A percentile compares a stretch with the other conserved stretches of the same genome.
Evolutionary conservation across 1,140 invertebrate genomes (phyloP).

Genomic region (Matsumurasca onukii): DNA sequence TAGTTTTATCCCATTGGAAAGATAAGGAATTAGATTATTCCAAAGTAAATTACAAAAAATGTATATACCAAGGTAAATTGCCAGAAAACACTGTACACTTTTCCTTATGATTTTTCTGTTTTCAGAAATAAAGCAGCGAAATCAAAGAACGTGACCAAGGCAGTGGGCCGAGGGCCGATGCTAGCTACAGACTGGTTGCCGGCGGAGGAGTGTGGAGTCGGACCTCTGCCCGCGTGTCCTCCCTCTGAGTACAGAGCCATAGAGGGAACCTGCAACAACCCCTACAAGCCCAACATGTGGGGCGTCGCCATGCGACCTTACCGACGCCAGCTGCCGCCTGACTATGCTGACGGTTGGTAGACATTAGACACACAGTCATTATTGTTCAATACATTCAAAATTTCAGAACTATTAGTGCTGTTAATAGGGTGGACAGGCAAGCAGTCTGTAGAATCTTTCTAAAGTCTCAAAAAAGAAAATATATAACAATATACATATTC

Average conservation of each 20-base stretch:
- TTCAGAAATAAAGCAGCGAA: conserved; percentile 1
- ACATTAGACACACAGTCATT: conserved; percentile 19
- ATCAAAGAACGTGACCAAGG: neutral
- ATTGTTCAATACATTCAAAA: neutral
- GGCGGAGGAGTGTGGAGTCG: conserved; percentile 11
- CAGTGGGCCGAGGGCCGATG: conserved; percentile 6
- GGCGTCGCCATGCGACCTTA: conserved; percentile 78
- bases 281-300: conserved; percentile 59
- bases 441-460: too few species aligned
- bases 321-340: conserved; percentile 66
- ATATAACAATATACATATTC: too few species aligned
- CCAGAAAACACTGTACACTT: too few species aligned
- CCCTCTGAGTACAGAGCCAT: conserved; percentile 61
- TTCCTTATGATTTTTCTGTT: too few species aligned
- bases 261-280: conserved; percentile 83
- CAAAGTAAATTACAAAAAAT: too few species aligned
- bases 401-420: too few species aligned
- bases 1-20: too few species aligned
- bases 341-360: conserved; percentile 79
- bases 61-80: too few species aligned
- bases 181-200: conserved; percentile 14
- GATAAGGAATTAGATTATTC: too few species aligned
- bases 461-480: too few species aligned
- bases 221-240: conserved; percentile 38
- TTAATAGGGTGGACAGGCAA: too few species aligned